These are phyloP conservation scores for Meloidogyne hapla DNA, from an alignment of 1,140 invertebrate genomes.

Conservation along the genomic window DNA sequence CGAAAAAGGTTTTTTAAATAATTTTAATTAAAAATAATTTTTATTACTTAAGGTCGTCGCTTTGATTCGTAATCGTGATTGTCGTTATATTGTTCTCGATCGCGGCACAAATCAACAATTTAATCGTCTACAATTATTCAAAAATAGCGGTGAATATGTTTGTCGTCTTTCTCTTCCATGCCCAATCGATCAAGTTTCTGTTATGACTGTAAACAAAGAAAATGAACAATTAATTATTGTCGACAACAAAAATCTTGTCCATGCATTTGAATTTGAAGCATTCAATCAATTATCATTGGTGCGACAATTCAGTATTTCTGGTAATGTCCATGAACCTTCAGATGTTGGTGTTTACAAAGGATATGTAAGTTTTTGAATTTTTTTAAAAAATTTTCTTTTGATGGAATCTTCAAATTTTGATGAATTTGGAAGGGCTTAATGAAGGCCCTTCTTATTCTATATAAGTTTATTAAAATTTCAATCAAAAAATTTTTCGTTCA, in stretches of 20 bases:
- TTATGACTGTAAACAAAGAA: constrained; percentile 39
- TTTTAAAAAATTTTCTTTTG: no score
- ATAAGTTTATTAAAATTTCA: no score
- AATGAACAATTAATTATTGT: constrained; percentile 39
- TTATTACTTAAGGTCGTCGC: constrained; percentile 26
- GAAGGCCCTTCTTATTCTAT: no score
- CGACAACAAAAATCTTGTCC: constrained; percentile 42
- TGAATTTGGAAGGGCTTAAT: no score
- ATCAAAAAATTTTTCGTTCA: no score
- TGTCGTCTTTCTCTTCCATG: constrained; percentile 31
- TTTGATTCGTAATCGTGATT: constrained; percentile 35
- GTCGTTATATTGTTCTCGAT: constrained; percentile 37
- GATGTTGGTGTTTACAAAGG: constrained; percentile 41
- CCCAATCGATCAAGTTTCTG: constrained; percentile 33
- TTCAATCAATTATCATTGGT: constrained; percentile 27
- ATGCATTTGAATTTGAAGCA: constrained; percentile 34
- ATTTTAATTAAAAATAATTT: not conserved
- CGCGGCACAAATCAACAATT: constrained; percentile 38
- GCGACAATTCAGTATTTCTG: constrained; percentile 35
- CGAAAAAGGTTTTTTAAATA: constrained; percentile 38
- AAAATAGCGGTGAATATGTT: constrained; percentile 39
- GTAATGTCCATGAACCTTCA: constrained; percentile 38
- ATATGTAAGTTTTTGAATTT: not conserved
- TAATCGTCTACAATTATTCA: constrained; percentile 37
- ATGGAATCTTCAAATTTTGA: no score